Percentiles rank a stretch among this genome's conserved stretches.
Conservation (phyloP, 2,113 vertebrate genomes). For the Chauna torquata region DNA sequence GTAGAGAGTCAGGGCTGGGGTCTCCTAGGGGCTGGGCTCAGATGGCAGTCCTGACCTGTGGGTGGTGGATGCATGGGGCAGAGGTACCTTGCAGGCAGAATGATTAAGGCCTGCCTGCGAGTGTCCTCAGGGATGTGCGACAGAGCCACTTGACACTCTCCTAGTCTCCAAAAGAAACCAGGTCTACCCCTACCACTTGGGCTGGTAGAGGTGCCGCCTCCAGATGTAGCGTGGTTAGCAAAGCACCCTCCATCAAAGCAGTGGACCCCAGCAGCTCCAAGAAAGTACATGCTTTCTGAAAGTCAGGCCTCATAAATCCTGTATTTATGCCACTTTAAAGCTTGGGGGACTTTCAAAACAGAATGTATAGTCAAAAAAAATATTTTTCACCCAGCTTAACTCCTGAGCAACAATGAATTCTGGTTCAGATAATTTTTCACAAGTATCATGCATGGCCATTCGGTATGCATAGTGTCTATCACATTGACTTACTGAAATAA, state of each 20-base stretch:
- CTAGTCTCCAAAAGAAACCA: not conserved
- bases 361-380: not conserved
- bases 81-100: not conserved
- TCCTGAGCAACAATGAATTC: not conserved
- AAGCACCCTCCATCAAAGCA: not conserved
- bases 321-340: not conserved
- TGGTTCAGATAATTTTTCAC: not conserved
- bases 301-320: not conserved
- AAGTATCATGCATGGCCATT: accelerated
- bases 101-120: not conserved
- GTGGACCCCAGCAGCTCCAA: not conserved
- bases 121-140: not conserved
- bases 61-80: not conserved
- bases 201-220: not conserved
- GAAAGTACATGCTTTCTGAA: accelerated
- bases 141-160: not conserved
- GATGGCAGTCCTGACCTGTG: not conserved
- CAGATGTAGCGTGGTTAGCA: not conserved
- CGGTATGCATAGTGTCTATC: too few relatives aligned
- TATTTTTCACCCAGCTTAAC: not conserved
- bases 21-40: not conserved
- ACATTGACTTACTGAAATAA: not conserved
- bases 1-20: not conserved
- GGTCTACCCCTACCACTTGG: not conserved
- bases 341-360: not conserved